Percentiles rank a stretch among this genome's conserved stretches.
Conservation (phyloP, 2,888 invertebrate species). For the Rosalia funebris region DNA sequence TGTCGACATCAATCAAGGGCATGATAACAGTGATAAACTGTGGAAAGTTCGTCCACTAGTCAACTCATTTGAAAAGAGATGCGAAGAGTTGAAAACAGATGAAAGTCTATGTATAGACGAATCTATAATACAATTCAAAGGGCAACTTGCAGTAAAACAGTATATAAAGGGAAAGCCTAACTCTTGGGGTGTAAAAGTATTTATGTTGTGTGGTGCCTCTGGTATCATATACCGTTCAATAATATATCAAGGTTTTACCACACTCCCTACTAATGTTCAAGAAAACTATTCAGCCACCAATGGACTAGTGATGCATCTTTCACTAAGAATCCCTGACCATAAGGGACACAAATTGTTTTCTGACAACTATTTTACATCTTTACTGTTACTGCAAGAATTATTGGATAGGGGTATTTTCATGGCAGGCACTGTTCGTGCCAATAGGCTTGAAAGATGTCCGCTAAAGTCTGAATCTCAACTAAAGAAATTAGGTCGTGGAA, state of each 20-base stretch:
- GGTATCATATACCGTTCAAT: background rate
- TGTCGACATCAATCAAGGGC: slow-evolving; percentile 19
- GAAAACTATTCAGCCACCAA: background rate
- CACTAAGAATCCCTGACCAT: background rate
- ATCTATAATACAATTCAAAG: slow-evolving; percentile 13
- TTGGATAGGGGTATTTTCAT: slow-evolving; percentile 3
- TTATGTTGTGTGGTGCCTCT: background rate
- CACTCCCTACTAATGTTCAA: background rate
- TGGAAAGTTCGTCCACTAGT: slow-evolving; percentile 35
- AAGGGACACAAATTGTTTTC: slow-evolving; percentile 1
- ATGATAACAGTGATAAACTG: slow-evolving; percentile 31
- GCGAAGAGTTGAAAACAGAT: slow-evolving; percentile 29
- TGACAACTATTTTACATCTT: slow-evolving; percentile 13
- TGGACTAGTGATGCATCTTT: background rate
- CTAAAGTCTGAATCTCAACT: slow-evolving; percentile 8
- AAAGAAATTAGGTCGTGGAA: background rate
- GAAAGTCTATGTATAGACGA: background rate
- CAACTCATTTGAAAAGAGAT: slow-evolving; percentile 33
- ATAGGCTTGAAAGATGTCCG: slow-evolving; percentile 1
- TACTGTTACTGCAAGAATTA: slow-evolving; percentile 12
- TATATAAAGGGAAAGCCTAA: slow-evolving; percentile 20
- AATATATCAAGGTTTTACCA: slow-evolving; percentile 2
- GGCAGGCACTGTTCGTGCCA: slow-evolving; percentile 6
- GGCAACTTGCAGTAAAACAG: slow-evolving; percentile 18
- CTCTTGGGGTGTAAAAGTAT: slow-evolving; percentile 11